Evolutionary conservation across 2,113 vertebrate species (phyloP).

Genomic region (Penelope pileata): DNA sequence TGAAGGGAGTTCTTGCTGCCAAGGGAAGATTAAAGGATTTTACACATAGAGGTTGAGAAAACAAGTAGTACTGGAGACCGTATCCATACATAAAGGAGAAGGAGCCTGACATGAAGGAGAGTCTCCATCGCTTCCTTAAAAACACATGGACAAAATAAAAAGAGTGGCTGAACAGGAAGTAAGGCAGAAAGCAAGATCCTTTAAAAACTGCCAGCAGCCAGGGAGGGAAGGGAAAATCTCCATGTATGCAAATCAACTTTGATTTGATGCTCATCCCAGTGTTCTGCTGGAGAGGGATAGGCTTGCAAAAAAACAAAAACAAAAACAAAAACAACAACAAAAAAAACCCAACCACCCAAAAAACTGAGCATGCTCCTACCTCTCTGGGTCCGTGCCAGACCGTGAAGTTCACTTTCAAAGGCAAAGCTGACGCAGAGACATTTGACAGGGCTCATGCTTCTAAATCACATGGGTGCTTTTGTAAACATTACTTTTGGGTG

Average conservation of each 20-base stretch:
- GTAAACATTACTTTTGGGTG: conserved; percentile 63
- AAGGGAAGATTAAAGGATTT: conserved; percentile 45
- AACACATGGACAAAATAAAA: background rate
- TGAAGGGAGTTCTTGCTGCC: background rate
- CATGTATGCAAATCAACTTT: background rate
- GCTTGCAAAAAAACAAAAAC: background rate
- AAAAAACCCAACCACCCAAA: background rate
- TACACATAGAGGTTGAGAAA: conserved; percentile 22
- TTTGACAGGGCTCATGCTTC: conserved; percentile 63
- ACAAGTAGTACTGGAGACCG: conserved; percentile 28
- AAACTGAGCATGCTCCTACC: background rate
- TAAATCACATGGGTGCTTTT: conserved; percentile 61
- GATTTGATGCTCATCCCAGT: background rate
- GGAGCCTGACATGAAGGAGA: background rate
- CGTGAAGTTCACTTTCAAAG: conserved; percentile 67
- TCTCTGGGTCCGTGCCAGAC: conserved; percentile 14
- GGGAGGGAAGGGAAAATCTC: background rate
- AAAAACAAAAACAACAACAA: background rate
- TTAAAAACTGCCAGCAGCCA: background rate
- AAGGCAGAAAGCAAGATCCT: background rate
- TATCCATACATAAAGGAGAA: conserved; percentile 39
- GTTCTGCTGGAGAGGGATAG: background rate
- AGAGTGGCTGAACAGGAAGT: background rate
- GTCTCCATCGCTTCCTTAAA: conserved; percentile 18
- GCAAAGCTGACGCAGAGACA: conserved; percentile 33